These are phyloP conservation scores for Endomychus coccineus DNA, from an alignment of 2,888 invertebrate species.

Conservation along the genomic window DNA sequence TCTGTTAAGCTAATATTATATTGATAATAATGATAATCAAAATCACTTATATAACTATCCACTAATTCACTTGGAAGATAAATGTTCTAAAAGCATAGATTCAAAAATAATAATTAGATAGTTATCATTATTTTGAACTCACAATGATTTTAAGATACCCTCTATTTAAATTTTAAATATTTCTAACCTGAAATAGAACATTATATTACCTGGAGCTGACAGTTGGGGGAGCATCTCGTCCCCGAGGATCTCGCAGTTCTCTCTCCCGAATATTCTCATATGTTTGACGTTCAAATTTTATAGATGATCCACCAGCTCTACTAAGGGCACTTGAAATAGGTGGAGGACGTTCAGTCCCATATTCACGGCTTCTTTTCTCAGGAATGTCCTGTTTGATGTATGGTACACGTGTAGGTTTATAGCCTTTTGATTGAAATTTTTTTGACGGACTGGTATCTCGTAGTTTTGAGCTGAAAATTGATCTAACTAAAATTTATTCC, in stretches of 20 bases:
- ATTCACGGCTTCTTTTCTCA: conserved; percentile 11
- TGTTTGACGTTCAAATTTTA: conserved; percentile 7
- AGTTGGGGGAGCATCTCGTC: conserved; percentile 8
- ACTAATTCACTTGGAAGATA: too few species aligned
- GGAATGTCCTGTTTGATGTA: conserved; percentile 9
- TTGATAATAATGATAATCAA: too few species aligned
- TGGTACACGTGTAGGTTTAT: conserved; percentile 6
- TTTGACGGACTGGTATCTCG: conserved; percentile 31
- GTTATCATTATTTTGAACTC: too few species aligned
- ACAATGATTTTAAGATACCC: too few species aligned
- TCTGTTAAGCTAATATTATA: too few species aligned
- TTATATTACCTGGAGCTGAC: conserved; percentile 9
- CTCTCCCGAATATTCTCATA: conserved; percentile 11
- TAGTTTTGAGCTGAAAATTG: conserved; percentile 31
- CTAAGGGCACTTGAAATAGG: conserved; percentile 7
- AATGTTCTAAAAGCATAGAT: too few species aligned
- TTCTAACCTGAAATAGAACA: too few species aligned
- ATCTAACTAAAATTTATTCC: too few species aligned
- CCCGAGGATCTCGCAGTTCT: conserved; percentile 7
- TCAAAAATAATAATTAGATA: too few species aligned
- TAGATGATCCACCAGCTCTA: conserved; percentile 3
- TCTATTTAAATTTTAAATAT: too few species aligned
- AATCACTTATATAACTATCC: too few species aligned
- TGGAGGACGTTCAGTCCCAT: conserved; percentile 7
- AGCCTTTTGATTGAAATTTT: conserved; percentile 17